phyloP scores from a whole-genome alignment of 2,113 vertebrate genomes.

The Recurvirostra avosetta region DNA sequence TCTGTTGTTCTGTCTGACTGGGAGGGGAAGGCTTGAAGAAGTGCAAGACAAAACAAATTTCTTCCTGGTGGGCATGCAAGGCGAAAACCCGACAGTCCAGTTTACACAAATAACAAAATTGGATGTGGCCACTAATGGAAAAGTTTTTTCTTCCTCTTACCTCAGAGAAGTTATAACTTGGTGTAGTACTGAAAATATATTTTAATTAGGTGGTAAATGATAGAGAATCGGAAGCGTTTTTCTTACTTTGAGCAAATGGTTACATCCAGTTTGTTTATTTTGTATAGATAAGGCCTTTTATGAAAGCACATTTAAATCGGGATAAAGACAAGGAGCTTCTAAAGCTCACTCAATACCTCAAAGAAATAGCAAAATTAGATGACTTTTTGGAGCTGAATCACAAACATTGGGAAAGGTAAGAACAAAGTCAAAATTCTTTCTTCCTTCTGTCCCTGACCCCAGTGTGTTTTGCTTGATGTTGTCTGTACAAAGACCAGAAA shows the following conservation, averaged over 20 bases:
- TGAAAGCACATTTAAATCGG: conserved; percentile 97
- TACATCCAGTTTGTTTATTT: conserved; percentile 9
- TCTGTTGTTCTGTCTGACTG: background rate
- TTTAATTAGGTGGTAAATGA: background rate
- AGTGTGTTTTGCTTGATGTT: background rate
- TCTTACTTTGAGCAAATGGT: background rate
- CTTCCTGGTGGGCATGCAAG: background rate
- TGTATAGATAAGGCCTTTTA: conserved; percentile 92
- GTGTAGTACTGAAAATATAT: background rate
- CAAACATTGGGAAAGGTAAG: conserved; percentile 98
- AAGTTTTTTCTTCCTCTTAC: background rate
- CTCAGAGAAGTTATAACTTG: background rate
- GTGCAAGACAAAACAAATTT: background rate
- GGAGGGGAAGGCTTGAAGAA: background rate
- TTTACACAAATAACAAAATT: background rate
- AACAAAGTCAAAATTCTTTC: background rate
- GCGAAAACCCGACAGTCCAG: background rate
- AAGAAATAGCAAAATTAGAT: conserved; percentile 95
- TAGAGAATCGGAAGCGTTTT: background rate
- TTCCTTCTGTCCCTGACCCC: background rate
- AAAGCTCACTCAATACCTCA: conserved; percentile 97
- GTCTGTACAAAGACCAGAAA: background rate
- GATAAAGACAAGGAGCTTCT: conserved; percentile 96
- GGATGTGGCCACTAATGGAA: background rate
- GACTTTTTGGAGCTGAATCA: conserved; percentile 95